phyloP scores from a whole-genome alignment of 2,113 vertebrate genomes.

The Colaptes auratus region DNA sequence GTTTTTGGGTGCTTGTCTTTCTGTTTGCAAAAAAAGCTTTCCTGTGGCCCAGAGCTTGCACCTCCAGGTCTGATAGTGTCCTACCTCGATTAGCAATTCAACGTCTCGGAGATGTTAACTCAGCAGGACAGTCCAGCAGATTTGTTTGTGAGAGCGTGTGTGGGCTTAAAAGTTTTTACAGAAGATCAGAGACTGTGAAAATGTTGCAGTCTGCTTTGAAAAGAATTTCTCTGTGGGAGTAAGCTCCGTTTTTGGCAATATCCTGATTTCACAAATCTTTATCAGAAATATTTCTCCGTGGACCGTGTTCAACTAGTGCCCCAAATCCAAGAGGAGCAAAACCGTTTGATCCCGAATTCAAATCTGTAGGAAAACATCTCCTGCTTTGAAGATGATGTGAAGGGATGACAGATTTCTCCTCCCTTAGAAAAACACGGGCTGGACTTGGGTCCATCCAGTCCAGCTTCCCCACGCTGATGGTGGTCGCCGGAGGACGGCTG shows the following conservation, averaged over 20 bases:
- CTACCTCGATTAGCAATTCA: neutral
- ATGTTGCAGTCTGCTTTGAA: slow-evolving; percentile 25
- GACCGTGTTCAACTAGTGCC: neutral
- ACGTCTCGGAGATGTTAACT: neutral
- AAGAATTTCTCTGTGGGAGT: neutral
- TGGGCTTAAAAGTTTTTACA: slow-evolving; percentile 37
- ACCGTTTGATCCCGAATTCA: neutral
- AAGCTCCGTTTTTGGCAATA: neutral
- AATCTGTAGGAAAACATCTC: neutral
- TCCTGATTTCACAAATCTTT: neutral
- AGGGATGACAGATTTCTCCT: neutral
- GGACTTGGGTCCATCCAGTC: neutral
- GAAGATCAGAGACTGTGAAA: slow-evolving; percentile 32
- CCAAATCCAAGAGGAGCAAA: neutral
- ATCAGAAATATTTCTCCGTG: neutral
- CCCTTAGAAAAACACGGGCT: neutral
- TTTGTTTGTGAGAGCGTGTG: neutral
- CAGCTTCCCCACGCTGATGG: neutral
- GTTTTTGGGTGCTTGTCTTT: neutral
- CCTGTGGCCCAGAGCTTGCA: fast-evolving
- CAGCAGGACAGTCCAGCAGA: neutral
- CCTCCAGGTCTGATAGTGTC: neutral
- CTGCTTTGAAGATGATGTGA: neutral
- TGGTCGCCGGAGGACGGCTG: neutral
- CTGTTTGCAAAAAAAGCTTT: neutral